These are phyloP conservation scores for Ciona savignyi DNA, from an alignment of 23 tunicate species.

Conservation along the genomic window DNA sequence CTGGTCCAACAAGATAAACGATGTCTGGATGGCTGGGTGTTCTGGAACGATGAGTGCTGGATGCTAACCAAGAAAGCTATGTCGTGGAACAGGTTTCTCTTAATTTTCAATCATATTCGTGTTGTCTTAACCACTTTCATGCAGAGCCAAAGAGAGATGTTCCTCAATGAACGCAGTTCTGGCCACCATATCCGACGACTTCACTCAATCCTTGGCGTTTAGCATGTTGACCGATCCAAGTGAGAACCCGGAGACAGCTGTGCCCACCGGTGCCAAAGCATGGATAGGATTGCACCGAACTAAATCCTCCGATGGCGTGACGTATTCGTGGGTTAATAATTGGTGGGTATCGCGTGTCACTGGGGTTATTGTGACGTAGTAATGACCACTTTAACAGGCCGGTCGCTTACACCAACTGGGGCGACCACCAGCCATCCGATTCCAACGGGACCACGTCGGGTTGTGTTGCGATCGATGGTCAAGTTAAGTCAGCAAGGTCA, in stretches of 20 bases:
- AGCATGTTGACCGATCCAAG: slow-evolving; percentile 64
- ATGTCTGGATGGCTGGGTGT: slow-evolving; percentile 67
- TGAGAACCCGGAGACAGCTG: slow-evolving; percentile 59
- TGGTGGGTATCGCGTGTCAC: too few relatives aligned
- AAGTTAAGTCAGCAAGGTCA: not conserved
- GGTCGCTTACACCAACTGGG: slow-evolving; percentile 71
- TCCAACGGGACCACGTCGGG: slow-evolving; percentile 48
- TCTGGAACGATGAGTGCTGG: slow-evolving; percentile 84
- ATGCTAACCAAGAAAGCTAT: slow-evolving; percentile 38
- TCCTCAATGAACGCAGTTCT: slow-evolving; percentile 25
- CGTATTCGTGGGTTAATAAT: slow-evolving; percentile 40
- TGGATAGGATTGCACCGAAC: slow-evolving; percentile 69
- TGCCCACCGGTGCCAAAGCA: slow-evolving; percentile 35
- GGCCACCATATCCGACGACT: slow-evolving; percentile 65
- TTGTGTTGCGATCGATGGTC: slow-evolving; percentile 65
- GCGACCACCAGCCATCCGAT: slow-evolving; percentile 35
- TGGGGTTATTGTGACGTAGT: too few relatives aligned
- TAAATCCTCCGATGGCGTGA: not conserved
- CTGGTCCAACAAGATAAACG: not conserved
- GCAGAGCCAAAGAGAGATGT: slow-evolving; percentile 50
- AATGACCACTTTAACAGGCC: slow-evolving; percentile 79
- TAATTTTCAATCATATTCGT: too few relatives aligned
- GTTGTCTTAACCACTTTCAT: not conserved
- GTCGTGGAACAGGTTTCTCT: slow-evolving; percentile 71
- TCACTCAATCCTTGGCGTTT: slow-evolving; percentile 59